These are phyloP conservation scores for Helicolenus hilgendorfi DNA, from an alignment of 2,797 vertebrate genomes.

Conservation along the genomic window DNA sequence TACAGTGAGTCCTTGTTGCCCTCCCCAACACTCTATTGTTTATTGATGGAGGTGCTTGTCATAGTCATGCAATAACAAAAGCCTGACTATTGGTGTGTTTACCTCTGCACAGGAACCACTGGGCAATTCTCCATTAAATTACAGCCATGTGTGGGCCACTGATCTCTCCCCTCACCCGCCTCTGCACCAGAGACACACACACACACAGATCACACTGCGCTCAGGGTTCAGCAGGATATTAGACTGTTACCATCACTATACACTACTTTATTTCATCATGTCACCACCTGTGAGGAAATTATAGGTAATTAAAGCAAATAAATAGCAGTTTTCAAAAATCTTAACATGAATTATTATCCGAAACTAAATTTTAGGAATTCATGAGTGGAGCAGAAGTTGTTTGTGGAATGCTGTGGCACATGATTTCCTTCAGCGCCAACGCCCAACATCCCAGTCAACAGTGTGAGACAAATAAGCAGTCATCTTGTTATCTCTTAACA, in stretches of 20 bases:
- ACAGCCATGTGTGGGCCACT: slow-evolving; percentile 91
- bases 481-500: slow-evolving; percentile 80
- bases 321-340: not conserved
- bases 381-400: slow-evolving; percentile 41
- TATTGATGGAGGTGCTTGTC: slow-evolving; percentile 90
- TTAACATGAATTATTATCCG: not conserved
- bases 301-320: not conserved
- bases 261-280: slow-evolving; percentile 3
- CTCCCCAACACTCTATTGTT: slow-evolving; percentile 86
- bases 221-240: slow-evolving; percentile 44
- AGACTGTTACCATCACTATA: slow-evolving; percentile 40
- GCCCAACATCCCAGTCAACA: slow-evolving; percentile 44
- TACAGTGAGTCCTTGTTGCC: slow-evolving; percentile 79
- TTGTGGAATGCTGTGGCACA: slow-evolving; percentile 70
- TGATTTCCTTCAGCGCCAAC: slow-evolving; percentile 58
- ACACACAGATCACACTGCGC: slow-evolving; percentile 26
- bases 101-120: slow-evolving; percentile 90
- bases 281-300: not conserved
- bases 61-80: slow-evolving; percentile 91
- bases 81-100: slow-evolving; percentile 90
- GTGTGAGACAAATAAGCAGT: slow-evolving; percentile 82
- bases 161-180: slow-evolving; percentile 78
- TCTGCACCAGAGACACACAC: slow-evolving; percentile 40
- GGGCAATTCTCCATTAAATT: slow-evolving; percentile 92
- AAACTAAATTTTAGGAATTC: slow-evolving; percentile 2